phyloP scores from a whole-genome alignment of 1,140 invertebrate species.

The Brachionus angularis region DNA sequence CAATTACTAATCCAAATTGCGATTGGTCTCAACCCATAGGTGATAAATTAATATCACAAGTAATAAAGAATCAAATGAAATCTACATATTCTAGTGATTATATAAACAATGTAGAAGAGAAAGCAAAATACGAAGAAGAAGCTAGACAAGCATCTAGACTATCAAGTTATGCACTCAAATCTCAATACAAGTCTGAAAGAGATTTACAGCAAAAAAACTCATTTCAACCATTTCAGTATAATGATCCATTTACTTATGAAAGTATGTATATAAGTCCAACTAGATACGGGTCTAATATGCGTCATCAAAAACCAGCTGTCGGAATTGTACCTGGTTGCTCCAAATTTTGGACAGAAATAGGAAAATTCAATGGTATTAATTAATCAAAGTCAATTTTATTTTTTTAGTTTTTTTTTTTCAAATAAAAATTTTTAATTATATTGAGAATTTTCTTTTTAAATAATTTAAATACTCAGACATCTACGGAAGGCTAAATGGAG shows the following conservation, averaged over 20 bases:
- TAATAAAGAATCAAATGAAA: constrained; percentile 40
- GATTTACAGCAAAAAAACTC: constrained; percentile 12
- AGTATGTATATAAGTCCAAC: constrained; percentile 12
- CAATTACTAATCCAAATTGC: background rate
- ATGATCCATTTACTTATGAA: constrained; percentile 40
- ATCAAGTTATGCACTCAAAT: constrained; percentile 5
- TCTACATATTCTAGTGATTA: constrained; percentile 29
- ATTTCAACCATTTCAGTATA: background rate
- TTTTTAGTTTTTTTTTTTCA: no score
- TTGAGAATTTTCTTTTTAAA: background rate
- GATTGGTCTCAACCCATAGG: constrained; percentile 26
- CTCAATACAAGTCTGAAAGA: background rate
- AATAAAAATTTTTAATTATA: background rate
- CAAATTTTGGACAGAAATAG: constrained; percentile 18
- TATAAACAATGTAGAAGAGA: constrained; percentile 43
- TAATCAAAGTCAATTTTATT: no score
- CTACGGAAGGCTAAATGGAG: constrained; percentile 45
- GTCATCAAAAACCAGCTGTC: background rate
- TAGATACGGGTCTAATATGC: constrained; percentile 13
- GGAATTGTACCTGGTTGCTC: constrained; percentile 32
- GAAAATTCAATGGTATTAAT: background rate
- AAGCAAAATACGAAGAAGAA: constrained; percentile 26
- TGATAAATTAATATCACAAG: constrained; percentile 21
- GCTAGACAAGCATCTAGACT: constrained; percentile 19
- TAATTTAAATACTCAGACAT: constrained; percentile 43